These are phyloP conservation scores for Deroplatys truncata DNA, from an alignment of 2,888 invertebrate species.

Conservation along the genomic window DNA sequence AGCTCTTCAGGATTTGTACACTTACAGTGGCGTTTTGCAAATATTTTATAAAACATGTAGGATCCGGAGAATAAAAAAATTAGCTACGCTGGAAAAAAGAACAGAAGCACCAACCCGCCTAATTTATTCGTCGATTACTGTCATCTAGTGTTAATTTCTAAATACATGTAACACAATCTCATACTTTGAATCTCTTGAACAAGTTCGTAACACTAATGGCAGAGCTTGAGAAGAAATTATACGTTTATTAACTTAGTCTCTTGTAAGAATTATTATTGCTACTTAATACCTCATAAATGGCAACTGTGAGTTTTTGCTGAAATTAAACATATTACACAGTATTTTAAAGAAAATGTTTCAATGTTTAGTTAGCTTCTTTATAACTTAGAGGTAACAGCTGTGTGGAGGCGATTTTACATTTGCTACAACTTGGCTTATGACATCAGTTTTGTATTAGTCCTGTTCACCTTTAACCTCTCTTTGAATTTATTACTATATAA, in stretches of 20 bases:
- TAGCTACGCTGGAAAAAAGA: too few relatives aligned
- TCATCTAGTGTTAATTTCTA: neutral
- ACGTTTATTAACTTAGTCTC: too few relatives aligned
- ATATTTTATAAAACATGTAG: too few relatives aligned
- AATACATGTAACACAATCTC: neutral
- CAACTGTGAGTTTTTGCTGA: neutral
- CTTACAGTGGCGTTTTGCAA: too few relatives aligned
- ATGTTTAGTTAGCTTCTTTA: neutral
- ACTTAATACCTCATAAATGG: neutral
- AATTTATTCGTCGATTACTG: neutral
- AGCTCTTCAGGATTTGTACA: too few relatives aligned
- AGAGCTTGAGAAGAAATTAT: neutral
- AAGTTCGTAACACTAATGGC: neutral
- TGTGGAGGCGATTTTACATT: neutral
- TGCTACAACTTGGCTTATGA: neutral
- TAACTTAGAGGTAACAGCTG: neutral
- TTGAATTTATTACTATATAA: too few relatives aligned
- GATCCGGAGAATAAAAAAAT: too few relatives aligned
- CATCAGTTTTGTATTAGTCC: neutral
- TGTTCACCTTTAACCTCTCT: neutral
- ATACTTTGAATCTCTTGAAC: neutral
- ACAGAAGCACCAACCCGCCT: too few relatives aligned
- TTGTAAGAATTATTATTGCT: neutral
- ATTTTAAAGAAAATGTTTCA: neutral
- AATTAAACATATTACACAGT: neutral